Conservation (phyloP, 1,140 invertebrate species). For the Conus betulinus region DNA sequence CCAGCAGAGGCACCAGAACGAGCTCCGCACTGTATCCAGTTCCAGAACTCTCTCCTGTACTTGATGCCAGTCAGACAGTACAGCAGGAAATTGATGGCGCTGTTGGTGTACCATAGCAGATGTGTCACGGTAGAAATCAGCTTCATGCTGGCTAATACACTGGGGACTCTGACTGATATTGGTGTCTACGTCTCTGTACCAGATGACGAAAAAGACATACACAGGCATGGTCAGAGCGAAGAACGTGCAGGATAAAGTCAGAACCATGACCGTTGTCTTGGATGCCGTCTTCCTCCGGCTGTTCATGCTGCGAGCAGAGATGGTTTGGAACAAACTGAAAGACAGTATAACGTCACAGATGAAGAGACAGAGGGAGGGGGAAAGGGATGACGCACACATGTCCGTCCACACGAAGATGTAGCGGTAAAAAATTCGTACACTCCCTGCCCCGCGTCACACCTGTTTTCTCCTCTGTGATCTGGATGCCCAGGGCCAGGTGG, state of each 20-base stretch:
- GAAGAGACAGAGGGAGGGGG: not conserved
- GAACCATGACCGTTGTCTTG: not conserved
- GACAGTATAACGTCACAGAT: not conserved
- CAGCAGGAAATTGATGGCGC: constrained; percentile 3
- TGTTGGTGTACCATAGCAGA: constrained; percentile 10
- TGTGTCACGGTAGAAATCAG: not conserved
- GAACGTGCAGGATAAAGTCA: not conserved
- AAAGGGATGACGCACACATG: not conserved
- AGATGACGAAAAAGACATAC: not conserved
- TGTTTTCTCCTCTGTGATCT: not conserved
- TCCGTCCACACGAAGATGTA: not conserved
- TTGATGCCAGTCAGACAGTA: constrained; percentile 3
- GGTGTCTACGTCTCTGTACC: too few relatives aligned
- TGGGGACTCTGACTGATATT: too few relatives aligned
- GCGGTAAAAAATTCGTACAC: not conserved
- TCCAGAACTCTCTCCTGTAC: not conserved
- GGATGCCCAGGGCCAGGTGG: not conserved
- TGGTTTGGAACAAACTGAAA: not conserved
- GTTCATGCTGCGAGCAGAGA: not conserved
- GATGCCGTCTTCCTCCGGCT: not conserved
- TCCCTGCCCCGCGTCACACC: not conserved
- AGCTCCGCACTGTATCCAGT: not conserved
- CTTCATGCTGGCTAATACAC: not conserved
- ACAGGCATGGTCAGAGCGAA: not conserved
- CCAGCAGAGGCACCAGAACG: too few relatives aligned